Percentiles rank a stretch among this genome's conserved stretches.
phyloP scores from a whole-genome alignment of 2,888 invertebrate genomes.

The Petrolisthes cinctipes region DNA sequence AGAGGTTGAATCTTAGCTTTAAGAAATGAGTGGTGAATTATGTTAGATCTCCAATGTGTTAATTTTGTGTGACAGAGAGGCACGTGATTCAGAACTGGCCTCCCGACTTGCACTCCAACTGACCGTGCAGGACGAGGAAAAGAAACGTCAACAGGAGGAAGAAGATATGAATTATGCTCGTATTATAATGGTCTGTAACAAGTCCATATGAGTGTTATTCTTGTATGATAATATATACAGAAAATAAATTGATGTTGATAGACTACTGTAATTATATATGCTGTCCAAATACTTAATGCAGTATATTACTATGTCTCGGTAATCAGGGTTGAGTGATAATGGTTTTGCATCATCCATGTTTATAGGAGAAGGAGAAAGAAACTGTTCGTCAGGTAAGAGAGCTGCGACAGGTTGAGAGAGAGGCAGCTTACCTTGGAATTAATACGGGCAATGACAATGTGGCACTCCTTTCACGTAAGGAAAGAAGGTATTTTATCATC shows the following conservation, averaged over 20 bases:
- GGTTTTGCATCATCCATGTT: neutral
- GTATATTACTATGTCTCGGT: neutral
- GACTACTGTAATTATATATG: neutral
- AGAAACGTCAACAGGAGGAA: constrained; percentile 44
- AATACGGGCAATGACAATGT: constrained; percentile 64
- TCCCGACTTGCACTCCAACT: constrained; percentile 69
- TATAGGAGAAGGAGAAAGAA: constrained; percentile 57
- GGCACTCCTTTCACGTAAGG: constrained; percentile 59
- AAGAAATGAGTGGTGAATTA: too few species aligned
- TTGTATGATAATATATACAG: neutral
- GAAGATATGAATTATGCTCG: constrained; percentile 51
- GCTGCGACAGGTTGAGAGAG: constrained; percentile 61
- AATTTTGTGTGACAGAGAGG: constrained; percentile 49
- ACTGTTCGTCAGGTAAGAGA: constrained; percentile 52
- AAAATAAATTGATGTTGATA: neutral
- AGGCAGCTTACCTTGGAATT: constrained; percentile 65
- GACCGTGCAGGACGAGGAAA: constrained; percentile 65
- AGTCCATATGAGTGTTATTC: neutral
- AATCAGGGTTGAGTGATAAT: neutral
- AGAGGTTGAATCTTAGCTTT: too few species aligned
- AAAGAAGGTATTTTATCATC: constrained; percentile 38
- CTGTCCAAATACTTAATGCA: neutral
- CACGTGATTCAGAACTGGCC: constrained; percentile 68
- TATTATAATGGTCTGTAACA: constrained; percentile 44
- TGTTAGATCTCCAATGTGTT: constrained; percentile 35